Percentiles rank a stretch among this genome's conserved stretches.
phyloP scores from a whole-genome alignment of 1,140 invertebrate genomes.

The Agrypnia vestita region DNA sequence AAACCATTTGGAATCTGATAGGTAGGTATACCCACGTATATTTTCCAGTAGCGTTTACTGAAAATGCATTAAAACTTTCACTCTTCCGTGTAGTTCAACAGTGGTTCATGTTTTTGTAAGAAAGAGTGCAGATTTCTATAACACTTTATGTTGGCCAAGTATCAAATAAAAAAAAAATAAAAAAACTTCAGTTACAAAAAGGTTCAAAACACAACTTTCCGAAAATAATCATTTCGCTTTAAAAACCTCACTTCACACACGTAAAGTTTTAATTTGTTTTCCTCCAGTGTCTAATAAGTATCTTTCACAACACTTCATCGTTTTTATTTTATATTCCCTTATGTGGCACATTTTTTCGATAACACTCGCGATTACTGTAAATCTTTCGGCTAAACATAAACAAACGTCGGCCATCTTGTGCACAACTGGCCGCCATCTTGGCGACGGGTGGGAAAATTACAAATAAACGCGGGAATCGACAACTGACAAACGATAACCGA shows the following conservation, averaged over 20 bases:
- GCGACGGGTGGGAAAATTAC: conserved; percentile 1
- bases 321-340: conserved; percentile 19
- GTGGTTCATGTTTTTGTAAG: too few relatives aligned
- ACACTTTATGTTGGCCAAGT: too few relatives aligned
- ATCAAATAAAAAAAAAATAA: too few relatives aligned
- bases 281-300: conserved; percentile 15
- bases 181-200: too few relatives aligned
- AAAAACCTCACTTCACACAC: conserved; percentile 22
- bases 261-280: conserved; percentile 6
- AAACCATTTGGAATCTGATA: too few relatives aligned
- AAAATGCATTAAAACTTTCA: too few relatives aligned
- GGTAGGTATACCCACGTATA: too few relatives aligned
- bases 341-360: conserved; percentile 16
- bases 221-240: neutral
- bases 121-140: too few relatives aligned
- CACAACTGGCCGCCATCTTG: conserved; percentile 43
- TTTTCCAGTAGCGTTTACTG: too few relatives aligned
- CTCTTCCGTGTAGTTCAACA: too few relatives aligned
- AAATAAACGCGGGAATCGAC: conserved; percentile 42
- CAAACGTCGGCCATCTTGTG: conserved; percentile 45
- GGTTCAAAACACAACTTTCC: neutral
- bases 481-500: conserved; percentile 41
- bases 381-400: conserved; percentile 26
- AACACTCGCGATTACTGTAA: neutral
- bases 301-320: conserved; percentile 27